These are phyloP conservation scores for Dissostichus mawsoni DNA, from an alignment of 2,113 vertebrate genomes.

Conservation along the genomic window DNA sequence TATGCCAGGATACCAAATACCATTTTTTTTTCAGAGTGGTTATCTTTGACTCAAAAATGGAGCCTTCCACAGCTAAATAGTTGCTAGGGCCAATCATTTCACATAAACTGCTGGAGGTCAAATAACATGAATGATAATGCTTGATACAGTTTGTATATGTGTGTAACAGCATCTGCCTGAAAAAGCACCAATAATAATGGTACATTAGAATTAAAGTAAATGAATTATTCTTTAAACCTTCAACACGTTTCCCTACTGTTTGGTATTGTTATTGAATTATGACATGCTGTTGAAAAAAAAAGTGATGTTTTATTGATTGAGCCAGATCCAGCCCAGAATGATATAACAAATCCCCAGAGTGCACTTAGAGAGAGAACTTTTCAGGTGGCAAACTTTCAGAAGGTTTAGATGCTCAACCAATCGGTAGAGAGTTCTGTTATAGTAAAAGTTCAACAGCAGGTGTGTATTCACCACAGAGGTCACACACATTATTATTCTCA, in stretches of 20 bases:
- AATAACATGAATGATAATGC: too few relatives aligned
- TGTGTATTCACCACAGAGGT: neutral
- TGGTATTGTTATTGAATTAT: neutral
- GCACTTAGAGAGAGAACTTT: neutral
- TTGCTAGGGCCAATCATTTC: too few relatives aligned
- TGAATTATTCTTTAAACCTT: too few relatives aligned
- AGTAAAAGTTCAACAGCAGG: neutral
- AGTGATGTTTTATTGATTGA: neutral
- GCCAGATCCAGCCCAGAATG: neutral
- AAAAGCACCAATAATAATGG: too few relatives aligned
- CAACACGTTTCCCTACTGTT: neutral
- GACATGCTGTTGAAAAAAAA: neutral
- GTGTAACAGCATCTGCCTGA: too few relatives aligned
- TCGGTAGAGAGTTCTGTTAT: neutral
- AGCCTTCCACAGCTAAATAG: too few relatives aligned
- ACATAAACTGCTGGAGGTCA: too few relatives aligned
- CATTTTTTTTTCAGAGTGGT: neutral
- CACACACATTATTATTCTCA: constrained; percentile 65
- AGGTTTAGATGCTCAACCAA: neutral
- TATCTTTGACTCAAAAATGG: neutral
- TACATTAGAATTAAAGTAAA: too few relatives aligned
- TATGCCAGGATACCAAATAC: neutral
- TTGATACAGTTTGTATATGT: too few relatives aligned
- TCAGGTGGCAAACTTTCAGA: neutral
- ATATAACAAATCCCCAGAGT: neutral